These are phyloP conservation scores for Dasyornis broadbenti DNA, from an alignment of 2,113 vertebrate species.

Conservation along the genomic window DNA sequence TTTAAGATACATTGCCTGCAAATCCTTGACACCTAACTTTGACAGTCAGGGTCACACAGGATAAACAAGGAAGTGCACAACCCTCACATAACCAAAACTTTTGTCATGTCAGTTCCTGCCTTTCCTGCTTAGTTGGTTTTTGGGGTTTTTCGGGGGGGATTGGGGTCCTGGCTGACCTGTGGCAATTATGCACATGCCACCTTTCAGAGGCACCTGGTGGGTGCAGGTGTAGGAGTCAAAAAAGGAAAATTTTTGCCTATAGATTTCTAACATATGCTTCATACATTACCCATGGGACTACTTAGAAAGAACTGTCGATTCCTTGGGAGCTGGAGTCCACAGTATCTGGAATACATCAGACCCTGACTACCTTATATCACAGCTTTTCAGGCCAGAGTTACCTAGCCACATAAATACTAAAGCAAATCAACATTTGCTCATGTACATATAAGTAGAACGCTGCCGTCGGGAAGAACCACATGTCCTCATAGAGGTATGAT, in stretches of 20 bases:
- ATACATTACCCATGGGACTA: neutral
- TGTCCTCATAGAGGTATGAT: no score
- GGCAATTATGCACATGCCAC: no score
- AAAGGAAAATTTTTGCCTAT: neutral
- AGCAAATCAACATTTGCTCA: neutral
- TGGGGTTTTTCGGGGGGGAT: fast-evolving
- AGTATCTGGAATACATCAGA: neutral
- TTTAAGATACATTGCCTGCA: neutral
- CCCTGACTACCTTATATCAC: neutral
- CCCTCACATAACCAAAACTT: neutral
- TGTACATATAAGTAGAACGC: neutral
- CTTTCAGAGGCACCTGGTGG: neutral
- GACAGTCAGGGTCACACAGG: neutral
- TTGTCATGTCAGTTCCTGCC: neutral
- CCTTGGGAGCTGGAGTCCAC: neutral
- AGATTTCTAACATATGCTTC: neutral
- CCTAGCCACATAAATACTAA: neutral
- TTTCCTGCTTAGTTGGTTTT: neutral
- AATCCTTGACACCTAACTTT: neutral
- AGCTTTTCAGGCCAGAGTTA: neutral
- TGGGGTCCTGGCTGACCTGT: neutral
- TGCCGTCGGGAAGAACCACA: no score
- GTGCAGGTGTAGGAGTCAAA: neutral
- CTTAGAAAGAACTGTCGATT: neutral
- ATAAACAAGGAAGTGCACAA: neutral